These are phyloP conservation scores for Cloeon dipterum DNA, from an alignment of 2,888 invertebrate species.

Conservation along the genomic window DNA sequence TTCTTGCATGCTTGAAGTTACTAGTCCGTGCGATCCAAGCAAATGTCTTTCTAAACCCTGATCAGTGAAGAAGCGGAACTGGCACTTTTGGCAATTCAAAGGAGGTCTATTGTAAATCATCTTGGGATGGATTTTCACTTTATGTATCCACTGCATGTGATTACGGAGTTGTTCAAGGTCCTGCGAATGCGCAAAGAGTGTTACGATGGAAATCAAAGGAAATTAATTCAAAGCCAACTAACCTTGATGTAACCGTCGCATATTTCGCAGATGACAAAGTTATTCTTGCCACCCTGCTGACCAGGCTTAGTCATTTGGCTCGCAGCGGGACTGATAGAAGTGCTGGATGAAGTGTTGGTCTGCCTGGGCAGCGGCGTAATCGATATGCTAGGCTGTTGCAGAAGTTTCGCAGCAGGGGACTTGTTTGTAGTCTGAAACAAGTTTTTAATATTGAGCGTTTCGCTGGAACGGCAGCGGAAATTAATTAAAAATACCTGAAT, in stretches of 20 bases:
- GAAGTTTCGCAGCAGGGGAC: conserved; percentile 18
- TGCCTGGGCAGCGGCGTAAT: conserved; percentile 69
- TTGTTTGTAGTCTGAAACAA: too few species aligned
- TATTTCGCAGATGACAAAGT: conserved; percentile 87
- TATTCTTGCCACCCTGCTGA: conserved; percentile 35
- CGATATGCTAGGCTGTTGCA: conserved; percentile 70
- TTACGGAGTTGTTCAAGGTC: conserved; percentile 82
- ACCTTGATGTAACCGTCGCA: conserved; percentile 88
- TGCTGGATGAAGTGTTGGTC: conserved; percentile 22
- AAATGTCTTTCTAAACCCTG: conserved; percentile 89
- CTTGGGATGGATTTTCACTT: conserved; percentile 88
- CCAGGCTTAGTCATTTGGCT: conserved; percentile 16
- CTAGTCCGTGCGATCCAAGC: conserved; percentile 79
- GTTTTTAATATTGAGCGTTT: too few species aligned
- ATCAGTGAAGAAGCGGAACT: conserved; percentile 91
- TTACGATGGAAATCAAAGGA: too few species aligned
- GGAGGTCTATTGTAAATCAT: conserved; percentile 90
- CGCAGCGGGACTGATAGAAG: conserved; percentile 15
- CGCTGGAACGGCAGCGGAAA: too few species aligned
- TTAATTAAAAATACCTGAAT: too few species aligned
- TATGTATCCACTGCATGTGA: conserved; percentile 96
- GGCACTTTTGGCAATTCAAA: conserved; percentile 87
- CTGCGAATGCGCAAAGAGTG: conserved; percentile 12
- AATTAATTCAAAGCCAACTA: conserved; percentile 3
- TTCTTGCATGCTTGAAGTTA: conserved; percentile 89